Base-by-base conservation (phyloP, 1,140 invertebrate genomes). In the Zaprionus kolodkinae region DNA sequence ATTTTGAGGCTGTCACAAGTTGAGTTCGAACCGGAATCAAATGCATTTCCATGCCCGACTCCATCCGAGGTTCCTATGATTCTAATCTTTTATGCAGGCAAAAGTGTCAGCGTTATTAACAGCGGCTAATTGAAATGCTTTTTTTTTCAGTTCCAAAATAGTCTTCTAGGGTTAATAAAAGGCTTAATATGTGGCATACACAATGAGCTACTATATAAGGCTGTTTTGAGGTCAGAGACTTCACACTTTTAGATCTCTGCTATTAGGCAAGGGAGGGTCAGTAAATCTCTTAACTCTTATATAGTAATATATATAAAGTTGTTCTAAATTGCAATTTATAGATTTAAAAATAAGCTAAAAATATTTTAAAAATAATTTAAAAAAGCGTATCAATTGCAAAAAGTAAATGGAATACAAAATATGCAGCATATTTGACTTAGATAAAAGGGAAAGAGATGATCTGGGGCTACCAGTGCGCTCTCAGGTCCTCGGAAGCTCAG, bases 1-100 rank as follows among this genome's bases (percentile, higher is more conserved):
- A 85, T 81, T 66, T 73, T 61, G 50, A 68, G 67, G 67, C 68
- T 87, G 80, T 88, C 84, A 78, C 83, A 71, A 50, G 66, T 62
- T 50, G 48, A 50, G 35, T 10, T 15, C 33, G 25, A 25, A n/a
- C n/a, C 36, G 11, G 17, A 36, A n/a, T 67, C 27, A 56, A 69
- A 48, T 73, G 71, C 71, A 73, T 72, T 72, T 35, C 35, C 45
- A 21, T 52, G 25, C n/a, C 40, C n/a, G 6, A 2, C 40, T n/a
- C n/a, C 5, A 9, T 6, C n/a, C n/a, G n/a, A n/a, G 60, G 15
- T 55, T 2, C 21, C 27, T 30, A 1, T 30, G 27, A 3, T 52
- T 25, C 55, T 55, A 12, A 73, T 62, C 48, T 69, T 68, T 62
- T 62, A 62, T 69, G 71, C 71, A 45, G 21, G 35, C 57, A 15